Evolutionary conservation across 2,797 vertebrate genomes (phyloP), one percentile per base, ranked within the genome.

Genomic region (Alectoris magna): DNA sequence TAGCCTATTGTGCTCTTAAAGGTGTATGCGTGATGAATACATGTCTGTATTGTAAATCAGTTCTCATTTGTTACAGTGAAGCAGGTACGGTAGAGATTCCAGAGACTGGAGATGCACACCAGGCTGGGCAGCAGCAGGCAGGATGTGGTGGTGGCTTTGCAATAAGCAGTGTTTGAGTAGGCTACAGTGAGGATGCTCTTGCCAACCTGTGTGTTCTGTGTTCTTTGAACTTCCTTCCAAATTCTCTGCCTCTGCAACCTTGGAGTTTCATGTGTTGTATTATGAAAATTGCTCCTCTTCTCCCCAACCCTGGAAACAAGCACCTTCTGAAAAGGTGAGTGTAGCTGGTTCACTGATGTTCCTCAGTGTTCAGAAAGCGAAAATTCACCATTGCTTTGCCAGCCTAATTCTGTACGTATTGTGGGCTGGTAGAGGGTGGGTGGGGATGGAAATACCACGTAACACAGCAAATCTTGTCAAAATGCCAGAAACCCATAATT

Each of bases 91-190:
- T 24, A 7, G 15, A 11, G 23, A 16, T 48, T 27, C 21, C 49
- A 41, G 44, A 56, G 88, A 36, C 8, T 36, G 44, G 74, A 3
- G 51, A 18, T 41, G 41, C 22, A 27, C 34, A 19, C 6, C 53
- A 22, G n/a, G 63, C 67, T 5, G 0, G 6, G 41, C n/a, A 63
- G 67, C 55, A 67, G 8, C 62, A 56, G 41, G 19, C 36, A 59
- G 67, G 63, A 51, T 2, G 1, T 0, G 0, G 15, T 34, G 16
- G 19, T 24, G 51, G 41, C 62, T 92, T 69, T 66, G 64, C 62
- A 9, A 1, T 49, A 51, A 21, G 15, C 14, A 1, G 11, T 15
- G 27, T 64, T 69, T 27, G 58, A 29, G 24, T 4, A 43, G 51
- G 49, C 17, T 46, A 11, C 23, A 55, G 10, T 23, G 39, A 81